Base-by-base conservation (phyloP, 2,888 invertebrate species). In the Cyclophora punctaria region DNA sequence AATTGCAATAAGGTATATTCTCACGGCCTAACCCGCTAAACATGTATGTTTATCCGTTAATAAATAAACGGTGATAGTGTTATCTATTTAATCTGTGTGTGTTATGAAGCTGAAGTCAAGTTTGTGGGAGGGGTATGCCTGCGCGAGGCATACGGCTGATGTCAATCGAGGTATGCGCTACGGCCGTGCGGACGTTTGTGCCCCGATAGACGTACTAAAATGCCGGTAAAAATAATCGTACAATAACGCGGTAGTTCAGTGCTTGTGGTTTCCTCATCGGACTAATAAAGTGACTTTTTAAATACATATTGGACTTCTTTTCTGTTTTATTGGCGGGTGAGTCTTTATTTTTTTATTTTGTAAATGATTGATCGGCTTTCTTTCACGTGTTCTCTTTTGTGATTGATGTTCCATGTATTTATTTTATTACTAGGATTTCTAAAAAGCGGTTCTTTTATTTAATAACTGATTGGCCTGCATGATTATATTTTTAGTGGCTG, bases 121-220 rank as follows among this genome's bases (percentile, higher is more conserved):
- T 49, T 61, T 59, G 60, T 55, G 58, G 61, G 34, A 34, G 34
- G 44, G 33, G 33, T 4, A 34, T 44, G 34, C 6, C 33, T 34
- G 44, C 34, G 55, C 43, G 58, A 20, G 55, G 62, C 59, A 77
- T 65, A 83, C 87, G 86, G 87, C 85, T 86, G 86, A 86, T 84
- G 86, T 87, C 86, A 86, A 85, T 85, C 81, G 81, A 80, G 71
- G 47, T 51, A 63, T 67, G 69, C 69, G 66, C 64, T 37, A 5
- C 37, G 55, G 64, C 59, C 66, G 80, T 66, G 74, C 78, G 81
- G 71, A 62, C 71, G 79, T 59, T 58, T 63, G 71, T 67, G 71
- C 63, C 60, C 52, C 54, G 55, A 50, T 51, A 41, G 45, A 57
- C 20, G 20, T 20, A 20, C 58, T 54, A 62, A 76, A 71, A 83